These are phyloP conservation scores for Nestor notabilis DNA, from an alignment of 2,113 vertebrate species.

Conservation along the genomic window DNA sequence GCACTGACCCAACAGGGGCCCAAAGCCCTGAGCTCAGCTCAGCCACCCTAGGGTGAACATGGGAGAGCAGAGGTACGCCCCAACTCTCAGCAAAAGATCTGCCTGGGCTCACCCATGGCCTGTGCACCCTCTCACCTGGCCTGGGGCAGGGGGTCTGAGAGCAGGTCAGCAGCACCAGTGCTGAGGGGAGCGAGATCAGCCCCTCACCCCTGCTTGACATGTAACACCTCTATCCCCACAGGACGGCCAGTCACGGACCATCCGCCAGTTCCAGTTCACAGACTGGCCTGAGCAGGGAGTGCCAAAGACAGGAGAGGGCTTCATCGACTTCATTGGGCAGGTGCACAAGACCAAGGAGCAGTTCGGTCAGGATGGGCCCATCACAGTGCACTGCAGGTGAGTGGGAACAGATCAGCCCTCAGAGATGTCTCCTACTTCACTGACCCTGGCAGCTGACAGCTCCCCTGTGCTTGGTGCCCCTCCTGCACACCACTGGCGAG, in stretches of 20 bases:
- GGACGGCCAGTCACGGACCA: conserved; percentile 97
- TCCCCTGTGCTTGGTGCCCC: neutral
- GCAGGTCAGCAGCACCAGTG: neutral
- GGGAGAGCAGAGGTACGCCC: neutral
- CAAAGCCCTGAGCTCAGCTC: neutral
- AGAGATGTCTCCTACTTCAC: neutral
- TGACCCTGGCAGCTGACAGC: neutral
- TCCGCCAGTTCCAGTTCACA: conserved; percentile 98
- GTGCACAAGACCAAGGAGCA: conserved; percentile 99
- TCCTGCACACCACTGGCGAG: neutral
- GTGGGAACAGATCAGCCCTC: neutral
- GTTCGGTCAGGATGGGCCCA: conserved; percentile 96
- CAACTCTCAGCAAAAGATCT: neutral
- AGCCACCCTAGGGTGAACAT: neutral
- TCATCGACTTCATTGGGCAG: conserved; percentile 97
- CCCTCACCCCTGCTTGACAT: fast-evolving
- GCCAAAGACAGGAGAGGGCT: conserved; percentile 94
- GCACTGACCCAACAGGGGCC: neutral
- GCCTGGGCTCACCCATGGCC: neutral
- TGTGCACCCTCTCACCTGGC: neutral
- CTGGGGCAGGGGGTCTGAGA: neutral
- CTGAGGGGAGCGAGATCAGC: neutral
- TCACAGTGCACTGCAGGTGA: conserved; percentile 97
- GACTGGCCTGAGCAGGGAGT: conserved; percentile 98
- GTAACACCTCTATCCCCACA: conserved; percentile 20